phyloP scores from a whole-genome alignment of 2,113 vertebrate genomes.

The Puntigrus tetrazona region DNA sequence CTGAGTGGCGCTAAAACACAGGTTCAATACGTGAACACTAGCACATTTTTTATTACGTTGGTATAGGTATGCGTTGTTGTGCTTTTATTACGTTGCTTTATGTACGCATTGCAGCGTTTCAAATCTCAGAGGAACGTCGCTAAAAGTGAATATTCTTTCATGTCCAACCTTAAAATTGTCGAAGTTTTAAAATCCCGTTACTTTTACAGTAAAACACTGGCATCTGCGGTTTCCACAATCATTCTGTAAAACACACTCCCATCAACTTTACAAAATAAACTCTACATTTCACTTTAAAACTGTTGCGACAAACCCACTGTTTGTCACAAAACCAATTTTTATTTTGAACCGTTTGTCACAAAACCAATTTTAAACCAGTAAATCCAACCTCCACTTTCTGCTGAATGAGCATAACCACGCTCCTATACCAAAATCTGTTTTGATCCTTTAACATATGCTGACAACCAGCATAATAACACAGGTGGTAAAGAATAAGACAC shows the following conservation, averaged over 20 bases:
- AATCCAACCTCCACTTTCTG: background rate
- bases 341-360: too few species aligned
- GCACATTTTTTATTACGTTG: too few species aligned
- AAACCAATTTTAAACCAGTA: background rate
- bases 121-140: too few species aligned
- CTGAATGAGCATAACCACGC: background rate
- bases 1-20: too few species aligned
- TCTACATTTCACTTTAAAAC: background rate
- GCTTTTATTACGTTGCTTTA: too few species aligned
- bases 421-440: slow-evolving; percentile 2
- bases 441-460: slow-evolving; percentile 9
- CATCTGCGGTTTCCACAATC: background rate
- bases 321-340: background rate
- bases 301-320: too few species aligned
- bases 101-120: too few species aligned
- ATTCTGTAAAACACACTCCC: background rate
- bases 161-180: too few species aligned
- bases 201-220: background rate
- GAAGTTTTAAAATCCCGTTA: too few species aligned
- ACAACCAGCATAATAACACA: slow-evolving; percentile 7
- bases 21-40: too few species aligned
- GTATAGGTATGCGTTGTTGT: too few species aligned
- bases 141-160: too few species aligned
- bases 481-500: background rate
- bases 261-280: background rate